These are phyloP conservation scores for Choloepus didactylus DNA, from an alignment of 2,797 vertebrate genomes.

Conservation along the genomic window DNA sequence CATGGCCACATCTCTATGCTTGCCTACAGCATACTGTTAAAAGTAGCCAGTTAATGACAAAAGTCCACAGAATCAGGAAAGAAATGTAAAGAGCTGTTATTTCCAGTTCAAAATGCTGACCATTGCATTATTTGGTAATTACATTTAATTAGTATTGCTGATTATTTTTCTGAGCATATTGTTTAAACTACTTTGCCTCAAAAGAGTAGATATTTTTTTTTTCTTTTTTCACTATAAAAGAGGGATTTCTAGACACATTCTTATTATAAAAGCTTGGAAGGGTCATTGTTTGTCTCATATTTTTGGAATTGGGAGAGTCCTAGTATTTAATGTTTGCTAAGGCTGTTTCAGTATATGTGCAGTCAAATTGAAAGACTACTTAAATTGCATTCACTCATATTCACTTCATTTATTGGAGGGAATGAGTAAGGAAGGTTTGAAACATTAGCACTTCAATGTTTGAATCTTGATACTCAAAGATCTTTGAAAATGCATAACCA, in stretches of 20 bases:
- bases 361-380: background rate
- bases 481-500: background rate
- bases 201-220: background rate
- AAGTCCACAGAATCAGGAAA: background rate
- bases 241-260: background rate
- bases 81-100: background rate
- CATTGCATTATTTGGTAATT: background rate
- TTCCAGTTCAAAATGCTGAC: background rate
- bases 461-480: background rate
- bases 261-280: background rate
- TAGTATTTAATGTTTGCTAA: background rate
- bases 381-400: background rate
- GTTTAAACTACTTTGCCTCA: background rate
- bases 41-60: background rate
- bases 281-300: background rate
- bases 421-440: background rate
- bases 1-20: background rate
- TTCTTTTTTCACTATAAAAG: background rate
- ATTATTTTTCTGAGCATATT: background rate
- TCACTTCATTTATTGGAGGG: background rate
- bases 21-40: background rate
- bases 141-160: background rate
- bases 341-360: background rate
- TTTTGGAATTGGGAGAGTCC: background rate
- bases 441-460: background rate